Conservation (phyloP, 1,140 invertebrate species). For the Delia radicum region DNA sequence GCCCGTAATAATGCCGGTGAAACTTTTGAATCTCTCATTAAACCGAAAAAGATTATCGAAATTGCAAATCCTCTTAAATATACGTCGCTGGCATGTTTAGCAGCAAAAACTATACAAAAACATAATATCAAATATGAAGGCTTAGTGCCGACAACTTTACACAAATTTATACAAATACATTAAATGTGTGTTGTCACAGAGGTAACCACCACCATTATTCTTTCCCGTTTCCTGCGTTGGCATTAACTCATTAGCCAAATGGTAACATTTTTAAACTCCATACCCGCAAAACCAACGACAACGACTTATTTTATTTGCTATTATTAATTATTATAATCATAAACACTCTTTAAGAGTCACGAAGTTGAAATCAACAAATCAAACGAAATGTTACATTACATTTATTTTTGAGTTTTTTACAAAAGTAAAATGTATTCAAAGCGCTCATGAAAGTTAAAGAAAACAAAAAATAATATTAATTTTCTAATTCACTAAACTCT, state of each 20-base stretch:
- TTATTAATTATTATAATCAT: neutral
- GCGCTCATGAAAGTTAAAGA: too few relatives aligned
- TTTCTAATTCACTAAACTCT: neutral
- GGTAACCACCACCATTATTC: neutral
- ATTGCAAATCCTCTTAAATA: constrained; percentile 78
- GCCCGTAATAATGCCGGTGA: constrained; percentile 77
- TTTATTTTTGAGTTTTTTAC: neutral
- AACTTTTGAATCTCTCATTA: constrained; percentile 72
- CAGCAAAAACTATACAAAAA: constrained; percentile 69
- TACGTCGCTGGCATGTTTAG: constrained; percentile 77
- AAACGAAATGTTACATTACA: neutral
- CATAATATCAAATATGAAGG: constrained; percentile 45
- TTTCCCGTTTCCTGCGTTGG: neutral
- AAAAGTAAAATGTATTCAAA: neutral
- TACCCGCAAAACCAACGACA: neutral
- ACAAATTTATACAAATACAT: constrained; percentile 52
- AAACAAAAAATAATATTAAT: too few relatives aligned
- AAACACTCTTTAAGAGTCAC: constrained; percentile 1
- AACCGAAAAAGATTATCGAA: constrained; percentile 63
- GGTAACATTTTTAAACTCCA: neutral
- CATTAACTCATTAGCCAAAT: too few relatives aligned
- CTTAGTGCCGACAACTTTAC: constrained; percentile 43
- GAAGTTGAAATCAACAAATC: constrained; percentile 10
- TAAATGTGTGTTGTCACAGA: constrained; percentile 30
- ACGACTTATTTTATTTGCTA: neutral